Evolutionary conservation across 2,113 vertebrate genomes (phyloP).

Genomic region (Crotalus viridis): DNA sequence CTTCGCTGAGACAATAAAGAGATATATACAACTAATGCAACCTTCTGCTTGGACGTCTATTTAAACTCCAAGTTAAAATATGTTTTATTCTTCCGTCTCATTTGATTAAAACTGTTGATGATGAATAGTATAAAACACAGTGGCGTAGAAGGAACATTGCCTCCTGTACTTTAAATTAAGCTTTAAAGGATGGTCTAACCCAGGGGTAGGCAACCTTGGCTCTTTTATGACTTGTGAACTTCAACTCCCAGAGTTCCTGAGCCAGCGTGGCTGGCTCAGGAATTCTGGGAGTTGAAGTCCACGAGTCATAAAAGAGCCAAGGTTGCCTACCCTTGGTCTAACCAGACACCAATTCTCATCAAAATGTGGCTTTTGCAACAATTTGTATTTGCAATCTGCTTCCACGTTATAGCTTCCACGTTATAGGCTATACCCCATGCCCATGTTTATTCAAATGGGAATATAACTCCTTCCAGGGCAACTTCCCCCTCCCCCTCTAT

Average conservation of each 20-base stretch:
- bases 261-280: too few relatives aligned
- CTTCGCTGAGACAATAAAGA: not conserved
- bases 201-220: too few relatives aligned
- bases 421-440: not conserved
- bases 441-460: not conserved
- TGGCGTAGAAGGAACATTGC: not conserved
- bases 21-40: not conserved
- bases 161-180: not conserved
- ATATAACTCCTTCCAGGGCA: not conserved
- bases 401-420: not conserved
- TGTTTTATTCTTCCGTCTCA: not conserved
- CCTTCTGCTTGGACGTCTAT: not conserved
- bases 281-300: too few relatives aligned
- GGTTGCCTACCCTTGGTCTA: not conserved
- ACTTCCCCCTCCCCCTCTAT: rapidly evolving
- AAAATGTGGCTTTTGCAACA: not conserved
- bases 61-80: not conserved
- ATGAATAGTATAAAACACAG: not conserved
- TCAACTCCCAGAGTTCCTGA: too few relatives aligned
- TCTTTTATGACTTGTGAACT: too few relatives aligned
- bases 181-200: not conserved
- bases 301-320: too few relatives aligned
- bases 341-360: not conserved
- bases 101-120: not conserved
- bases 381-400: not conserved